These are phyloP conservation scores for Sarcophaga peregrina DNA, from an alignment of 1,140 invertebrate genomes.

Conservation along the genomic window DNA sequence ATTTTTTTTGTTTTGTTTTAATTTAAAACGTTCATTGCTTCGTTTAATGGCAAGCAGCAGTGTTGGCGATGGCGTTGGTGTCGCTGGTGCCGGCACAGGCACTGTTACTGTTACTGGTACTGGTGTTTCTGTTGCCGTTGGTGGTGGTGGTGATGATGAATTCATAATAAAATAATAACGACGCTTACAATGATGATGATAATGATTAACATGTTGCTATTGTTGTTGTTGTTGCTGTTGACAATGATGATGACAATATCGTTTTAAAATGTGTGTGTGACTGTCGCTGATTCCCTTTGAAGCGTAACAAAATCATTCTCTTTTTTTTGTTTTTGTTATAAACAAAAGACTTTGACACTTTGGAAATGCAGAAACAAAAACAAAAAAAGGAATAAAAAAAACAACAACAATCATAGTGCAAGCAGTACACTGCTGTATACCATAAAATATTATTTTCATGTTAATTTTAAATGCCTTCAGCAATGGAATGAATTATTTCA, in stretches of 20 bases:
- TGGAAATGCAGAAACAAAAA: background rate
- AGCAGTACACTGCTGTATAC: too few relatives aligned
- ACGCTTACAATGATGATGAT: too few relatives aligned
- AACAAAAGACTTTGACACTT: constrained; percentile 1
- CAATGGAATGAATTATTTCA: too few relatives aligned
- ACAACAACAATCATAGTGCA: too few relatives aligned
- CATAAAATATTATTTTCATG: too few relatives aligned
- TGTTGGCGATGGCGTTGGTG: background rate
- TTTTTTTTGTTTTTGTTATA: background rate
- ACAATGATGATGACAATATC: background rate
- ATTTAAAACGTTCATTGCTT: background rate
- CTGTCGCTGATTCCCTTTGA: background rate
- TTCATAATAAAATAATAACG: too few relatives aligned
- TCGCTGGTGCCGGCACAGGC: too few relatives aligned
- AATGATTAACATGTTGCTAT: background rate
- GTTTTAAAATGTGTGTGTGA: background rate
- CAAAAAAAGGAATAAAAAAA: too few relatives aligned
- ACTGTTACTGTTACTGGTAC: too few relatives aligned
- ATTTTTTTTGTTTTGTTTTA: background rate
- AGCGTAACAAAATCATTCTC: background rate
- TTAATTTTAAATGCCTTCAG: too few relatives aligned
- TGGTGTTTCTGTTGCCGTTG: too few relatives aligned
- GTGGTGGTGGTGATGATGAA: too few relatives aligned
- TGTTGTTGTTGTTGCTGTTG: background rate
- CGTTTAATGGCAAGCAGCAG: background rate